Conservation (phyloP, 1,140 invertebrate species). For the Drosophila novamexicana region DNA sequence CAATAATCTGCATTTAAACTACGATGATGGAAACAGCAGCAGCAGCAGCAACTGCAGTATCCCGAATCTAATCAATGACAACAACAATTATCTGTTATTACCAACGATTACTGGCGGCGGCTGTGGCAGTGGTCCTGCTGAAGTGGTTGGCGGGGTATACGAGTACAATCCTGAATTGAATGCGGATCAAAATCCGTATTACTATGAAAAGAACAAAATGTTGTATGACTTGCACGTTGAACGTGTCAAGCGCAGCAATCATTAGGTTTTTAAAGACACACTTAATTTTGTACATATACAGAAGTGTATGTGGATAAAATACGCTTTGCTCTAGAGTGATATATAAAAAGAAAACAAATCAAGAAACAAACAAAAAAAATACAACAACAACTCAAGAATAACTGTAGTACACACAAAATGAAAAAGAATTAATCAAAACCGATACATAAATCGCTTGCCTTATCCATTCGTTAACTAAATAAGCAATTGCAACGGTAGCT, state of each 20-base stretch:
- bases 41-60: conserved; percentile 70
- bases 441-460: conserved; percentile 20
- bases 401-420: conserved; percentile 1
- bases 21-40: conserved; percentile 73
- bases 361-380: conserved; percentile 7
- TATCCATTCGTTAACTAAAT: conserved; percentile 18
- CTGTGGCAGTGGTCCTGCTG: conserved; percentile 25
- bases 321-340: conserved; percentile 23
- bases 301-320: conserved; percentile 1
- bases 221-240: conserved; percentile 79
- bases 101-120: conserved; percentile 18
- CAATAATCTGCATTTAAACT: conserved; percentile 79
- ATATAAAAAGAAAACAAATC: conserved; percentile 11
- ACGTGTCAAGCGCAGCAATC: conserved; percentile 65
- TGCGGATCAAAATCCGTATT: conserved; percentile 76
- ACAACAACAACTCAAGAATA: neutral
- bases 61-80: conserved; percentile 49
- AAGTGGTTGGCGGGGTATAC: conserved; percentile 23
- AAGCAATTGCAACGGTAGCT: conserved; percentile 25
- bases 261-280: conserved; percentile 40
- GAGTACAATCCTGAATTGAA: conserved; percentile 77
- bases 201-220: conserved; percentile 81
- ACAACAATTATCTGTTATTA: conserved; percentile 55
- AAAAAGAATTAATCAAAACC: conserved; percentile 19
- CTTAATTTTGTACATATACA: conserved; percentile 4